phyloP scores from a whole-genome alignment of 2,113 vertebrate species.

The Glaucidium brasilianum region DNA sequence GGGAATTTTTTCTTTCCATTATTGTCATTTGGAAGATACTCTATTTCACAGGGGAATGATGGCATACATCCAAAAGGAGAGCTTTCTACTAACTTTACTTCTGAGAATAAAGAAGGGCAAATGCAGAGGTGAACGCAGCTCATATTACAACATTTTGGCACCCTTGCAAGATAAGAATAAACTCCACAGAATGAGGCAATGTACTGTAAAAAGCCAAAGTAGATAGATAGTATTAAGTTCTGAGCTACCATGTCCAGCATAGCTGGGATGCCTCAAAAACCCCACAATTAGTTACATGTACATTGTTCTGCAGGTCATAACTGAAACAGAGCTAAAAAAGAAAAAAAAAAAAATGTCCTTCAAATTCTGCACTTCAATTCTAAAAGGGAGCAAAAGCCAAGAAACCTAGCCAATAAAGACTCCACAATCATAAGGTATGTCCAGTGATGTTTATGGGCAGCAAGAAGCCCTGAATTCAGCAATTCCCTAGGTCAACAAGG shows the following conservation, averaged over 20 bases:
- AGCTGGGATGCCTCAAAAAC: background rate
- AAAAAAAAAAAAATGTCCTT: background rate
- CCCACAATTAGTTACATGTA: rapidly evolving
- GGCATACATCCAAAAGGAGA: background rate
- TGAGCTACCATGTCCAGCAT: background rate
- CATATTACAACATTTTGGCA: background rate
- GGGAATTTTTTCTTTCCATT: background rate
- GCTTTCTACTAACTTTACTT: background rate
- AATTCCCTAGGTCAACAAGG: conserved; percentile 66
- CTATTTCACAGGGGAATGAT: background rate
- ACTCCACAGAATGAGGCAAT: background rate
- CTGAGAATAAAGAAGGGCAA: background rate
- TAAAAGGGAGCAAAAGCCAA: background rate
- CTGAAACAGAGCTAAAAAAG: background rate
- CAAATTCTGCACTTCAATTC: conserved; percentile 48
- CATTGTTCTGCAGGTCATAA: background rate
- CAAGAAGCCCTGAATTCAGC: conserved; percentile 49
- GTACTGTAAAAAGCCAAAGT: background rate
- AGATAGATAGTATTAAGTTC: background rate
- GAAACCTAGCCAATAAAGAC: conserved; percentile 25
- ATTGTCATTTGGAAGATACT: background rate
- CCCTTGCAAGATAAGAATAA: background rate
- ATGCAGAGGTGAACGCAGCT: background rate
- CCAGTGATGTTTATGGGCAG: conserved; percentile 54
- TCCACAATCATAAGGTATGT: background rate